Conservation (phyloP, 2,113 vertebrate genomes). For the Mormyrus iriodes region DNA sequence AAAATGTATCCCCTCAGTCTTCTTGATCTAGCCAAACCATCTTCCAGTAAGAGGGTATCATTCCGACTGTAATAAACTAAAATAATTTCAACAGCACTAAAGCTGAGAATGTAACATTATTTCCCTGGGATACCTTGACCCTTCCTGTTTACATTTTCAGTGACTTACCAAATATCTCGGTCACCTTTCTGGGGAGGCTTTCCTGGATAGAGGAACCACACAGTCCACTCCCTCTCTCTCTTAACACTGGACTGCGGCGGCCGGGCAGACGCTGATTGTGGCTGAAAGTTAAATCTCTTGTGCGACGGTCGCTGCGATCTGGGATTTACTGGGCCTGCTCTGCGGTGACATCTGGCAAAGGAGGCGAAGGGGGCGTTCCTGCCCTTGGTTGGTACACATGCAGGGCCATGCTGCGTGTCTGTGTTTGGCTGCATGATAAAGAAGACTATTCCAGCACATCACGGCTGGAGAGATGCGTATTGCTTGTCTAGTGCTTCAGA, state of each 20-base stretch:
- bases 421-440: background rate
- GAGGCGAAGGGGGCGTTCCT: constrained; percentile 42
- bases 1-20: background rate
- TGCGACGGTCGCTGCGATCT: constrained; percentile 48
- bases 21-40: background rate
- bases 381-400: background rate
- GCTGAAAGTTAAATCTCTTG: constrained; percentile 58
- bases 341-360: constrained; percentile 55
- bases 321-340: constrained; percentile 54
- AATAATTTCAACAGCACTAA: background rate
- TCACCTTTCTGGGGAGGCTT: background rate
- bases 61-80: background rate
- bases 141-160: background rate
- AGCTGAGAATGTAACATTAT: background rate
- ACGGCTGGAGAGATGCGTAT: background rate
- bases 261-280: constrained; percentile 60
- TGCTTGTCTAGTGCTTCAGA: background rate
- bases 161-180: background rate
- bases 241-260: constrained; percentile 27
- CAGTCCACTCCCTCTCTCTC: background rate
- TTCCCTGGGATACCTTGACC: background rate
- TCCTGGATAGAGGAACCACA: background rate
- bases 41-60: background rate
- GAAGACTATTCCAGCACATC: background rate
- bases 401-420: background rate